Percentiles rank a stretch among this genome's conserved stretches.
These are phyloP conservation scores for Anguilla pacifica DNA, from an alignment of 2,797 vertebrate species.

Conservation along the genomic window DNA sequence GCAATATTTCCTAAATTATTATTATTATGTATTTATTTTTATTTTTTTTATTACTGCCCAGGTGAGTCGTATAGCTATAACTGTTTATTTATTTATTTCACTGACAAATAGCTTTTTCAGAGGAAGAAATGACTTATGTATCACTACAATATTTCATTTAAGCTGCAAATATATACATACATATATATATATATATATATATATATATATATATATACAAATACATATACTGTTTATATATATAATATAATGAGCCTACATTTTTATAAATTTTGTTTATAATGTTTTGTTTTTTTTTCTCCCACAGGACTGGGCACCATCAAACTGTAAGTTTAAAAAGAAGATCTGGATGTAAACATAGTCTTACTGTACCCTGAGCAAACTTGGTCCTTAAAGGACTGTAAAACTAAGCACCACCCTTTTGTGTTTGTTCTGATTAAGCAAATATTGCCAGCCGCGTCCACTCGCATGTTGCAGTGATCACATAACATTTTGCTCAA, in stretches of 20 bases:
- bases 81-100: too few relatives aligned
- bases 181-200: too few relatives aligned
- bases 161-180: background rate
- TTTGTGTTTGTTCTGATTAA: background rate
- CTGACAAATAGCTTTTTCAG: background rate
- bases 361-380: background rate
- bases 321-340: conserved; percentile 17
- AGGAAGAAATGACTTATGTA: background rate
- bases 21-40: too few relatives aligned
- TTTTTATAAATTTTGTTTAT: background rate
- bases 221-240: background rate
- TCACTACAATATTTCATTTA: background rate
- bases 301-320: background rate
- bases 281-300: background rate
- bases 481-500: background rate
- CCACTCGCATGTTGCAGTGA: background rate
- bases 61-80: too few relatives aligned
- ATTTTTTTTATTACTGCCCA: too few relatives aligned
- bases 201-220: too few relatives aligned
- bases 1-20: too few relatives aligned
- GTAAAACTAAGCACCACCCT: background rate
- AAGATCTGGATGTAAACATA: background rate
- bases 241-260: background rate
- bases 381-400: background rate
- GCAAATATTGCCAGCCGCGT: background rate